Base-by-base conservation (phyloP, 2,113 vertebrate species). In the Myotis davidii region DNA sequence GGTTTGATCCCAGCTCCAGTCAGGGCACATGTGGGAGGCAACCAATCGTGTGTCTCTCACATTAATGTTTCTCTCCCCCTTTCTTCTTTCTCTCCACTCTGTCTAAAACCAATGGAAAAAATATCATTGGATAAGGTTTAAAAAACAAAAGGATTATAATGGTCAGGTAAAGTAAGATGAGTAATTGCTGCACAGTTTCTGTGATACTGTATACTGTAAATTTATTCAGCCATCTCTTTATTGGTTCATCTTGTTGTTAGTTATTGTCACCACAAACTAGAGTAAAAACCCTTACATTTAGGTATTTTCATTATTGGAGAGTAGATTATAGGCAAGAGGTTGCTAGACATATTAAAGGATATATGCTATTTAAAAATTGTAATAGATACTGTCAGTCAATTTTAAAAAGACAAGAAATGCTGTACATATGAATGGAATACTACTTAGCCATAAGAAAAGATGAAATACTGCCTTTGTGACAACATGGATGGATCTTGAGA, bases 261-360 rank as follows among this genome's bases (percentile, higher is more conserved):
- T 64, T 73, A 64, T 23, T 93, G 59, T 25, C 25, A 90, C 45
- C 14, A 34, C 67, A 61, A 45, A 79, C 39, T 64, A 74, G 18
- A 69, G 27, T 86, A 81, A 90, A 81, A 20, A 90, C 16, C 25
- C 16, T 92, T 92, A 45, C 10, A 56, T 82, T 70, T 78, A 92
- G 73, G 7, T 85, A 13, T 95, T 78, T 94, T 94, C 67, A 81
- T 92, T 92, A 89, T 59, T 85, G 18, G 52, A 37, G 50, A 23
- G 48, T 65, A 81, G 61, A 84, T 78, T 81, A 69, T 16, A 92
- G 37, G 34, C 48, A 81, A 86, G 14, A 92, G 39, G 89, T 50
- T 92, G 65, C 48, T 45, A 59, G 54, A 61, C 56, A 64, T 82
- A 82, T 59, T n/a, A 74, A 88, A 85, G 29, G 32, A 84, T 69